Conservation (phyloP, 2,797 vertebrate genomes). For the Chromobotia macracanthus region DNA sequence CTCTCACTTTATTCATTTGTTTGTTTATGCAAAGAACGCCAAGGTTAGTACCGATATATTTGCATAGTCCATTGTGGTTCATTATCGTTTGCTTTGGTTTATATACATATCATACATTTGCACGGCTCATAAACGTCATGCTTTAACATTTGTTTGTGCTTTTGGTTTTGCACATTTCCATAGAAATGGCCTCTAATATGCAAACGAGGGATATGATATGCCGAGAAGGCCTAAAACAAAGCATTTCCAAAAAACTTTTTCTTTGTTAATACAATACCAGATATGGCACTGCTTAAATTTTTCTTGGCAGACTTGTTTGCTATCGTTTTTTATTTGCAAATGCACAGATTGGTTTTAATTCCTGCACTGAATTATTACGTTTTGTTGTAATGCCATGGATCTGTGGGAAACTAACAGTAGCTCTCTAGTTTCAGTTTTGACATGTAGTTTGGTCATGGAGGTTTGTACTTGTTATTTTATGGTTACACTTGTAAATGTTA, state of each 20-base stretch:
- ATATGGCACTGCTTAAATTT: no score
- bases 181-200: background rate
- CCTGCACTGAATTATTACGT: background rate
- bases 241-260: background rate
- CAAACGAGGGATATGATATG: background rate
- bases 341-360: background rate
- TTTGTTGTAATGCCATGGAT: background rate
- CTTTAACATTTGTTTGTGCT: background rate
- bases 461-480: background rate
- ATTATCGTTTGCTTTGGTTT: background rate
- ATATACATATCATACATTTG: background rate
- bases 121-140: background rate
- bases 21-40: conserved; percentile 87
- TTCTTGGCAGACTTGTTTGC: no score
- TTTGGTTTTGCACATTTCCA: background rate
- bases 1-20: background rate
- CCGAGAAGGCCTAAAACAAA: no score
- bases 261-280: no score
- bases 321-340: no score
- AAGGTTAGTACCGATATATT: conserved; percentile 89
- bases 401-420: background rate
- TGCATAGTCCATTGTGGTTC: background rate
- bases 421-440: no score
- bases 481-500: background rate
- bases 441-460: background rate